These are phyloP conservation scores for Eucidaris tribuloides DNA, from an alignment of 35 echinoderm and acorn worm species.

Conservation along the genomic window DNA sequence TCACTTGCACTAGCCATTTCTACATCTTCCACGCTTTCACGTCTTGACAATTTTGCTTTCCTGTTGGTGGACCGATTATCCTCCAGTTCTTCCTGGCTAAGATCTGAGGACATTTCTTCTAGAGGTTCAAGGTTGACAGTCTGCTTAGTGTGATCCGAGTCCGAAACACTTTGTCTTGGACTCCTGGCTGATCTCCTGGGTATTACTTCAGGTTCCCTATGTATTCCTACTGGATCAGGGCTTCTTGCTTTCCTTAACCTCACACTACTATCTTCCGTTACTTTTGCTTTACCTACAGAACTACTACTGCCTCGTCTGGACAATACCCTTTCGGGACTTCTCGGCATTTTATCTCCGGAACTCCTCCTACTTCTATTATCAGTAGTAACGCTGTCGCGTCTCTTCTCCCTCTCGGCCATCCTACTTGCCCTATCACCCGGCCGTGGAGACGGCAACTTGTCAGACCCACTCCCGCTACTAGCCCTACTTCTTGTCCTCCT, in stretches of 20 bases:
- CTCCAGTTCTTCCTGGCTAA: no score
- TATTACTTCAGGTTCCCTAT: not conserved
- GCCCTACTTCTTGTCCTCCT: slow-evolving; percentile 10
- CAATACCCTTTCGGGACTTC: not conserved
- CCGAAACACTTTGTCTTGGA: not conserved
- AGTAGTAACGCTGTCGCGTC: not conserved
- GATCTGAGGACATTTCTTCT: not conserved
- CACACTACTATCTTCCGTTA: not conserved
- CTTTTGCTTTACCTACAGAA: not conserved
- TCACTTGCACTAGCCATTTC: no score
- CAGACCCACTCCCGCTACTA: not conserved
- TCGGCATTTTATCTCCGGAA: not conserved
- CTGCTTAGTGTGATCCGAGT: not conserved
- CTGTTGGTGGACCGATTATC: no score
- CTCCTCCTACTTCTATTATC: not conserved
- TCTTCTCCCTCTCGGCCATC: slow-evolving; percentile 31
- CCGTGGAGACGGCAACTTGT: slow-evolving; percentile 36
- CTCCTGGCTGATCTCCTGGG: not conserved
- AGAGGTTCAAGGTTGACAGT: slow-evolving; percentile 15
- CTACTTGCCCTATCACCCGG: slow-evolving; percentile 20
- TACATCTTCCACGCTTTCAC: no score
- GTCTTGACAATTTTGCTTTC: no score
- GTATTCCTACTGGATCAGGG: not conserved
- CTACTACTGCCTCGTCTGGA: not conserved
- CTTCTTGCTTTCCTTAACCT: not conserved